phyloP scores from a whole-genome alignment of 2,888 invertebrate species.

The Eupithecia subumbrata region DNA sequence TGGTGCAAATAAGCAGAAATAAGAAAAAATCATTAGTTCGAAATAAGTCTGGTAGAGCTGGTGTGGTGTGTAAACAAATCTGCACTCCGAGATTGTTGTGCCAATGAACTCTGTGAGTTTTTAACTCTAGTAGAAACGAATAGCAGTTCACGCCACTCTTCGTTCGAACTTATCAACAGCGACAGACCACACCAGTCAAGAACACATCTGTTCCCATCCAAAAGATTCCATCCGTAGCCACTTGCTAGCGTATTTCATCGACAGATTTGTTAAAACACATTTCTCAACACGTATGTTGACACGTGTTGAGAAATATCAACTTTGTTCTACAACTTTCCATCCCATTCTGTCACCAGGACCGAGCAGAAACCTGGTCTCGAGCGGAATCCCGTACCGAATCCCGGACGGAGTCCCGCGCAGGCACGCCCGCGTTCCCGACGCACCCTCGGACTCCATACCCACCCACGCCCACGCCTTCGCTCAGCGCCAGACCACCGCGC shows the following conservation, averaged over 20 bases:
- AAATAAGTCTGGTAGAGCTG: not conserved
- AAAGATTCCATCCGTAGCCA: not conserved
- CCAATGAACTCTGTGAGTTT: not conserved
- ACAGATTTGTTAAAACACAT: not conserved
- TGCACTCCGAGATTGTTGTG: not conserved
- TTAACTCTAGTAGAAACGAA: no score
- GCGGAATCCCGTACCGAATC: conserved; percentile 86
- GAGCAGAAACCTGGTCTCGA: conserved; percentile 86
- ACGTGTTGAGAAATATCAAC: no score
- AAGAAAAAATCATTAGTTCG: not conserved
- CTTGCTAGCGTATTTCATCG: not conserved
- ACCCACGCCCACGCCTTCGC: conserved; percentile 88
- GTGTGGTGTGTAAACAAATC: not conserved
- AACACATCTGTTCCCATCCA: not conserved
- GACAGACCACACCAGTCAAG: not conserved
- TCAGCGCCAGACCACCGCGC: conserved; percentile 90
- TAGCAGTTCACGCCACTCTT: no score
- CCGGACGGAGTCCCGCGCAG: conserved; percentile 88
- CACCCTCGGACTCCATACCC: conserved; percentile 95
- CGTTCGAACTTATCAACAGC: not conserved
- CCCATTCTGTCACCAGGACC: conserved; percentile 68
- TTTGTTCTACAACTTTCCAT: not conserved
- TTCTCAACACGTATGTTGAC: not conserved
- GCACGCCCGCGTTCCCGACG: conserved; percentile 97
- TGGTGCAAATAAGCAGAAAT: not conserved